These are phyloP conservation scores for Chionomys nivalis DNA, from an alignment of 2,113 vertebrate species.

Conservation along the genomic window DNA sequence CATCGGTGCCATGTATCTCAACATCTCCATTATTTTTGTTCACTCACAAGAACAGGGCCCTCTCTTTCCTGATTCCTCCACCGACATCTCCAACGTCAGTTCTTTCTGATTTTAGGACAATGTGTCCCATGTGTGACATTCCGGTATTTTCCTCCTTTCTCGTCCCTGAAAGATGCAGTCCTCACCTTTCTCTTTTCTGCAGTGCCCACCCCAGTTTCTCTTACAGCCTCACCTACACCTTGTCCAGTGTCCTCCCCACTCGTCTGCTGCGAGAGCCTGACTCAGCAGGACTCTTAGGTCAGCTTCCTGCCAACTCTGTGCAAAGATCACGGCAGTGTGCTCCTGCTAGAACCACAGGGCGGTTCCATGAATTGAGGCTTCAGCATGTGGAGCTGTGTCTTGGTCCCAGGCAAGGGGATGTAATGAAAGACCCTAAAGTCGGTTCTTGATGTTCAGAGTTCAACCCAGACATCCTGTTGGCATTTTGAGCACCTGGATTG, in stretches of 20 bases:
- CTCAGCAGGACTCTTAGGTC: background rate
- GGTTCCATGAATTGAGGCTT: background rate
- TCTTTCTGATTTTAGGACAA: background rate
- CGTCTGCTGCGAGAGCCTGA: background rate
- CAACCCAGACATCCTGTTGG: background rate
- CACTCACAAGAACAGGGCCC: accelerated
- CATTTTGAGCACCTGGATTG: background rate
- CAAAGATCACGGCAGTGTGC: background rate
- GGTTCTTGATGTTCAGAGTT: background rate
- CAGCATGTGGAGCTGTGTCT: background rate
- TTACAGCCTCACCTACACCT: background rate
- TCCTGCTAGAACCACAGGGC: no score
- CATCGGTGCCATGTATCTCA: no score
- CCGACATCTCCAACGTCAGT: background rate
- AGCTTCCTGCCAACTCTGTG: background rate
- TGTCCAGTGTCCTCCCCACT: background rate
- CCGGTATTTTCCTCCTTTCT: background rate
- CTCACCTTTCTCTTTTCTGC: background rate
- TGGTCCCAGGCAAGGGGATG: background rate
- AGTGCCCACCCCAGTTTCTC: background rate
- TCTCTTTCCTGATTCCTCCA: background rate
- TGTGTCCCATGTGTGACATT: background rate
- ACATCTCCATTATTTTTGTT: background rate
- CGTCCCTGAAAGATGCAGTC: background rate
- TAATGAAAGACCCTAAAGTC: background rate